Percentiles rank a stretch among this genome's conserved stretches.
phyloP scores from a whole-genome alignment of 2,888 invertebrate species.

The Rhamphomyia laevipes region DNA sequence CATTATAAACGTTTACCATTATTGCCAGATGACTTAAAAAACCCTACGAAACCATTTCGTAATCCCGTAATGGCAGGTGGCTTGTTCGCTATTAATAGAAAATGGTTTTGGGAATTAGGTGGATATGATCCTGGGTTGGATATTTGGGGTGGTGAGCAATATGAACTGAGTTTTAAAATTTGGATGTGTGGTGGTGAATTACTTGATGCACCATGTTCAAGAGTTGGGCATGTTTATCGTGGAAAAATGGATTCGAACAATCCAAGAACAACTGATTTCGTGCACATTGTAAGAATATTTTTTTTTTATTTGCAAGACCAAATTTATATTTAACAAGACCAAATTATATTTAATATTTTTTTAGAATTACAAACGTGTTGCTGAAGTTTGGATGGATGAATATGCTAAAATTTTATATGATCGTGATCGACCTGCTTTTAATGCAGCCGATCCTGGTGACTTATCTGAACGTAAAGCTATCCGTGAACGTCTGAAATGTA shows the following conservation, averaged over 20 bases:
- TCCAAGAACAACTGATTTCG: too few species aligned
- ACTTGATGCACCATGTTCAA: constrained; percentile 86
- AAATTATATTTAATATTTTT: too few species aligned
- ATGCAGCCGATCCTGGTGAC: constrained; percentile 67
- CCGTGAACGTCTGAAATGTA: constrained; percentile 65
- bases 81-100: constrained; percentile 81
- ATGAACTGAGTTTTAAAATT: constrained; percentile 93
- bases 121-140: constrained; percentile 89
- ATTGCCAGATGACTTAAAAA: constrained; percentile 28
- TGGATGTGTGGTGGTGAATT: constrained; percentile 95
- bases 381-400: constrained; percentile 99
- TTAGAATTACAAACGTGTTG: constrained; percentile 84
- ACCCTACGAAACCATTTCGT: constrained; percentile 38
- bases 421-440: constrained; percentile 62
- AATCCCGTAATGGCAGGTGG: constrained; percentile 98
- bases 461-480: constrained; percentile 65
- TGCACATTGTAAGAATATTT: too few species aligned
- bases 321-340: too few species aligned
- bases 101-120: constrained; percentile 94
- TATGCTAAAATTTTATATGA: constrained; percentile 80
- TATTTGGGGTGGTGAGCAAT: constrained; percentile 98
- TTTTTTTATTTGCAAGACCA: too few species aligned
- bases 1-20: constrained; percentile 87
- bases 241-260: too few species aligned
- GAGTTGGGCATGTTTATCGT: constrained; percentile 49